Evolutionary conservation across 2,888 invertebrate species (phyloP).

Genomic region (Amblyjoppa proteus): DNA sequence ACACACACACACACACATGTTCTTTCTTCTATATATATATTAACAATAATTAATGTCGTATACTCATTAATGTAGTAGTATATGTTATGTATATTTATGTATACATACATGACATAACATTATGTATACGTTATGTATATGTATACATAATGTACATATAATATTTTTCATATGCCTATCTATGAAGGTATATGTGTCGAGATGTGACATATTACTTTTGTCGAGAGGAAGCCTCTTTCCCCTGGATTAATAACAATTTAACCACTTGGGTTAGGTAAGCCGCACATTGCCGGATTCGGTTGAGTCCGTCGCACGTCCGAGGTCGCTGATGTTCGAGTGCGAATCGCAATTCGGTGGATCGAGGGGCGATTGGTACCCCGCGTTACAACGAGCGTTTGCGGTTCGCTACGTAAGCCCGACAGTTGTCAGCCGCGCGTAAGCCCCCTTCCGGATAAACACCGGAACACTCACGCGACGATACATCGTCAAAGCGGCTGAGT

Average conservation of each 20-base stretch:
- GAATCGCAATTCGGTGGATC: slow-evolving; percentile 3
- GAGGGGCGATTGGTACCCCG: slow-evolving; percentile 13
- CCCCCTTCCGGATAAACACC: slow-evolving; percentile 16
- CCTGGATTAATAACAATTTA: not conserved
- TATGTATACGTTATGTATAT: too few relatives aligned
- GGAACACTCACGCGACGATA: not conserved
- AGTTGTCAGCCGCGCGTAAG: slow-evolving; percentile 7
- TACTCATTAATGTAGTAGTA: too few relatives aligned
- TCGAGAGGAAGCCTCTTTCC: too few relatives aligned
- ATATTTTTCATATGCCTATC: too few relatives aligned
- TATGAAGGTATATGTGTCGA: too few relatives aligned
- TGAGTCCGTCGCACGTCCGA: not conserved
- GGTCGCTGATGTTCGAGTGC: not conserved
- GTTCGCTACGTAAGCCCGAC: slow-evolving; percentile 27
- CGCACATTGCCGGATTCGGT: not conserved
- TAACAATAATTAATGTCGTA: too few relatives aligned
- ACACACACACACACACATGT: too few relatives aligned
- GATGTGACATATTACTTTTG: too few relatives aligned
- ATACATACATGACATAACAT: too few relatives aligned
- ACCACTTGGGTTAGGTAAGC: not conserved
- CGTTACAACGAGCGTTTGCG: slow-evolving; percentile 9
- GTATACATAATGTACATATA: too few relatives aligned
- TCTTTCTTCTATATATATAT: too few relatives aligned
- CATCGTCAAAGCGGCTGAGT: not conserved
- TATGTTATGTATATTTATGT: too few relatives aligned